phyloP scores from a whole-genome alignment of 1,140 invertebrate genomes.

The Hylaeus volcanicus region DNA sequence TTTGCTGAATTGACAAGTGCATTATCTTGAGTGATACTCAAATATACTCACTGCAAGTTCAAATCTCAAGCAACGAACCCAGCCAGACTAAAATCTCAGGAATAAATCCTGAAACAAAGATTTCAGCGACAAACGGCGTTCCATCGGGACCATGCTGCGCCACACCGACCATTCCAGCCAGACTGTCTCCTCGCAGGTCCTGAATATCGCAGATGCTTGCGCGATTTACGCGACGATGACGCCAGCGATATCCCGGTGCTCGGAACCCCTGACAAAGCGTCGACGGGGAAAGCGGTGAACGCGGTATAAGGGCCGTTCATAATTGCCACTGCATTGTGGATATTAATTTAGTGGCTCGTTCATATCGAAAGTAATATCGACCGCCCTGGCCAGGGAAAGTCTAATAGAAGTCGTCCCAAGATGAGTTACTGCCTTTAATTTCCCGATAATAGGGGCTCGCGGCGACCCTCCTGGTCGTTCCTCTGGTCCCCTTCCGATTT shows the following conservation, averaged over 20 bases:
- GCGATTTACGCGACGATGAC: slow-evolving; percentile 45
- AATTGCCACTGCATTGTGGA: slow-evolving; percentile 79
- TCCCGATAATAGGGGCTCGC: slow-evolving; percentile 75
- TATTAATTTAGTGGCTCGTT: slow-evolving; percentile 80
- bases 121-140: slow-evolving; percentile 10
- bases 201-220: slow-evolving; percentile 52
- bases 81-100: no score
- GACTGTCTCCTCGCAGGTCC: background rate
- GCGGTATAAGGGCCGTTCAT: slow-evolving; percentile 70
- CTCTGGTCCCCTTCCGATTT: slow-evolving; percentile 46
- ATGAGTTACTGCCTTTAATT: slow-evolving; percentile 80
- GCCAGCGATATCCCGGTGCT: background rate
- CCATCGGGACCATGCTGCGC: no score
- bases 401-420: slow-evolving; percentile 76
- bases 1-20: no score
- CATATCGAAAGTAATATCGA: slow-evolving; percentile 80
- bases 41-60: no score
- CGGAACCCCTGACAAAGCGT: background rate
- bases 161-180: background rate
- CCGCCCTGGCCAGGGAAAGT: slow-evolving; percentile 75
- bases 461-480: slow-evolving; percentile 59
- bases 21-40: no score
- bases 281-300: slow-evolving; percentile 33
- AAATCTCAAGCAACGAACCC: no score
- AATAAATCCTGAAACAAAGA: slow-evolving; percentile 45